Evolutionary conservation across 2,113 vertebrate species (phyloP).

Genomic region (Acrocephalus kingi): DNA sequence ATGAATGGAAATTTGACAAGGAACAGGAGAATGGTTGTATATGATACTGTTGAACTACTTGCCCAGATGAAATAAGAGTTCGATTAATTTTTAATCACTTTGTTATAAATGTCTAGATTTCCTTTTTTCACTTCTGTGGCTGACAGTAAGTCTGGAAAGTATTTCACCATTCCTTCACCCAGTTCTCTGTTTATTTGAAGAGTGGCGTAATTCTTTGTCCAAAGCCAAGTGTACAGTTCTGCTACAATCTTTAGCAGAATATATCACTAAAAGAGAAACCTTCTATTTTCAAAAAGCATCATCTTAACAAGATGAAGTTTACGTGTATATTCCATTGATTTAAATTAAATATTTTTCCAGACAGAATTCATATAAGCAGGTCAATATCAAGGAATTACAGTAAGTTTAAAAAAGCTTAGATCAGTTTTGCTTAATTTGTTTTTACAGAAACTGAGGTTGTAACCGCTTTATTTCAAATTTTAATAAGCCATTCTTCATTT

Average conservation of each 20-base stretch:
- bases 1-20: neutral
- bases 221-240: neutral
- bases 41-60: neutral
- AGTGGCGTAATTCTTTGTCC: neutral
- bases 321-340: neutral
- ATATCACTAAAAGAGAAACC: neutral
- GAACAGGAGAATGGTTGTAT: neutral
- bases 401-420: neutral
- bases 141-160: constrained; percentile 27
- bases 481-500: neutral
- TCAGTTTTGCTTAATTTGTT: neutral
- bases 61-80: neutral
- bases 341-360: neutral
- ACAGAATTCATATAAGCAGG: neutral
- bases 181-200: constrained; percentile 27
- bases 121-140: neutral
- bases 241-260: neutral
- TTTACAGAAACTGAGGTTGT: neutral
- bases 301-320: neutral
- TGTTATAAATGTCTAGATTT: neutral
- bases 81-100: neutral
- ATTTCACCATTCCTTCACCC: neutral
- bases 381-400: neutral
- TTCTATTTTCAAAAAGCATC: neutral
- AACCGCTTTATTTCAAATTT: neutral